Base-by-base conservation (phyloP, 2,888 invertebrate genomes). In the Fragum sueziense region DNA sequence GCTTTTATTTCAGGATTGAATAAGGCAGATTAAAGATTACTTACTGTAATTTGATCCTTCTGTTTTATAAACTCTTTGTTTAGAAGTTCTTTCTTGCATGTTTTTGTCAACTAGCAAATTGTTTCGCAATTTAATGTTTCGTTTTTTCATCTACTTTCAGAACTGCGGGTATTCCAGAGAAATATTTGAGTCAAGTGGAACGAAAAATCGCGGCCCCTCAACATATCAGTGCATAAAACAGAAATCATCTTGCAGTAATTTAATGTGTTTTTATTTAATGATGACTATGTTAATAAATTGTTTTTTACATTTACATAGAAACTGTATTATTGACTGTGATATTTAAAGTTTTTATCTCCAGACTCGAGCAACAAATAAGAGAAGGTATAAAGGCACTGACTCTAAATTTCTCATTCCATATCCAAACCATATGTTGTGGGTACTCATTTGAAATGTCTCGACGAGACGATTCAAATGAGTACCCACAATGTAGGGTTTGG, bases 101-200 rank as follows among this genome's bases (percentile, higher is more conserved):
- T 41, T 11, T 41, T 41, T 17, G 9, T 11, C 41, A 41, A 41
- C 41, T n/a, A n/a, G n/a, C n/a, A 41, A 41, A n/a, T n/a, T n/a
- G n/a, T n/a, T n/a, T n/a, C n/a, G n/a, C n/a, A n/a, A n/a, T 52
- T 52, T 52, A 9, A 52, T n/a, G n/a, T 41, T 47, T 1, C n/a
- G 17, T 57, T 4, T 33, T 14, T 61, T 61, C 27, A 68, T 78
- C 69, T 41, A 79, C 73, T 87, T 88, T 27, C 89, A 93, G 93
- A 79, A 80, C 83, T 80, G 92, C 91, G 75, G 93, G 93, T 34
- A 93, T 93, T 61, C 92, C 92, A 47, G 93, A 93, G 79, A 93
- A 93, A 76, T 93, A 93, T 82, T 86, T 93, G 85, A 86, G 89
- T n/a, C 91, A 92, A 85, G 92, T 93, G 68, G 93, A 93, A 75